A percentile compares a stretch with the other conserved stretches of the same genome.
Evolutionary conservation across 1,140 invertebrate genomes (phyloP).

Genomic region (Ectropis grisescens): DNA sequence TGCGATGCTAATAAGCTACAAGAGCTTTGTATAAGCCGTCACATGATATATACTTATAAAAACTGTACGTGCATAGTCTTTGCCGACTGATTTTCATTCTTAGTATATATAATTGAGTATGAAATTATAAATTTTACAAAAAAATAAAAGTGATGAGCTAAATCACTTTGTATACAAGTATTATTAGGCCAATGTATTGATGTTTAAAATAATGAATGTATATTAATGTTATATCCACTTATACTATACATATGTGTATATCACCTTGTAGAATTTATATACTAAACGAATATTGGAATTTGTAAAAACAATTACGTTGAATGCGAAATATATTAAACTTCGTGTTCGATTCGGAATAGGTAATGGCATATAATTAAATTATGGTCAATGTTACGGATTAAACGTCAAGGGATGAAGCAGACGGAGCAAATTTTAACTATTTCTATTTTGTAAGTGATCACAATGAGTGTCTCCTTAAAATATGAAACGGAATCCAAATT

Average conservation of each 20-base stretch:
- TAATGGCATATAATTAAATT: no score
- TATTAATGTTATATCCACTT: slow-evolving; percentile 6
- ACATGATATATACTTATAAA: slow-evolving; percentile 12
- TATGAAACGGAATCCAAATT: no score
- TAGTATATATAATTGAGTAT: slow-evolving; percentile 35
- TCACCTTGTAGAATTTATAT: slow-evolving; percentile 18
- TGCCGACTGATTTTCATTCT: slow-evolving; percentile 61
- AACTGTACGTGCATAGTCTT: slow-evolving; percentile 29
- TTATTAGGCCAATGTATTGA: slow-evolving; percentile 1
- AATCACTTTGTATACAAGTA: slow-evolving; percentile 58
- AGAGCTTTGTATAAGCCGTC: slow-evolving; percentile 24
- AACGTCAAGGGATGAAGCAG: no score
- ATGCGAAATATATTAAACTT: no score
- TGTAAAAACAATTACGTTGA: no score
- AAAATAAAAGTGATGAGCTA: no score
- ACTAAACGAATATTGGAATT: neutral
- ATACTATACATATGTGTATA: slow-evolving; percentile 4
- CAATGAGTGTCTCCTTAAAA: no score
- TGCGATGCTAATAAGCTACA: no score
- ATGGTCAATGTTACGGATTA: no score
- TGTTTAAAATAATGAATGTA: slow-evolving; percentile 1
- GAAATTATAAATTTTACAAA: slow-evolving; percentile 46
- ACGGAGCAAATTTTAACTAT: no score
- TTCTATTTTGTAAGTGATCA: no score
- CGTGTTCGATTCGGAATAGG: no score